A percentile compares a stretch with the other conserved stretches of the same genome.
Evolutionary conservation across 2,888 invertebrate genomes (phyloP).

Genomic region (Linnaemya tessellans): DNA sequence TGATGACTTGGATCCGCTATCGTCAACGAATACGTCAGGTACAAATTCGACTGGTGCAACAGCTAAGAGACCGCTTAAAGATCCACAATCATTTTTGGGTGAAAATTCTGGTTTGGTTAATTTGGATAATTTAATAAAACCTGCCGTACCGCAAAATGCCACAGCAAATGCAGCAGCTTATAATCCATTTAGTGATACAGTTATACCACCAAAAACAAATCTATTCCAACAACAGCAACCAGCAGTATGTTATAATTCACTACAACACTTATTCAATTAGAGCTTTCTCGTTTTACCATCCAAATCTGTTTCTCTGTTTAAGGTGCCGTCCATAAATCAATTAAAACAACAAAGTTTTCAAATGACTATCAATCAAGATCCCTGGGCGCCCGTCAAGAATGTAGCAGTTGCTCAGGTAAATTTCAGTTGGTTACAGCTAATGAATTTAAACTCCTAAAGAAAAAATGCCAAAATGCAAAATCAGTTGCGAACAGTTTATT

Average conservation of each 20-base stretch:
- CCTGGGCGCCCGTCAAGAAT: constrained; percentile 82
- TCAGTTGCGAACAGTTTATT: background rate
- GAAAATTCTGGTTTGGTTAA: constrained; percentile 98
- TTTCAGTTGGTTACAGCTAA: constrained; percentile 38
- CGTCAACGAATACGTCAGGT: constrained; percentile 73
- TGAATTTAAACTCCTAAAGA: background rate
- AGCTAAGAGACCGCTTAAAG: constrained; percentile 86
- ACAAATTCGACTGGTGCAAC: constrained; percentile 78
- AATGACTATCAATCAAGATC: constrained; percentile 83
- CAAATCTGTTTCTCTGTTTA: background rate
- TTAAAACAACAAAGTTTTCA: constrained; percentile 83
- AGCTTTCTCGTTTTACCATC: background rate
- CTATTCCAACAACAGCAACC: constrained; percentile 85
- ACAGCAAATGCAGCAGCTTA: constrained; percentile 80
- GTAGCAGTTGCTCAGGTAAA: constrained; percentile 81
- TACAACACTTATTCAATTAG: background rate
- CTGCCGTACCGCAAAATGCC: constrained; percentile 82
- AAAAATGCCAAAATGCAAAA: constrained; percentile 21
- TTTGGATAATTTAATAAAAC: constrained; percentile 96
- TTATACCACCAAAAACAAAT: constrained; percentile 84
- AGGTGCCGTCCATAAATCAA: constrained; percentile 84
- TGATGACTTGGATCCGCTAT: constrained; percentile 83
- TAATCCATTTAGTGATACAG: constrained; percentile 83
- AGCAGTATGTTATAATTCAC: constrained; percentile 78
- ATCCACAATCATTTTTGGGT: constrained; percentile 97